Evolutionary conservation across 2,113 vertebrate species (phyloP), one percentile per base, ranked within the genome.

Genomic region (Barnardius zonarius): DNA sequence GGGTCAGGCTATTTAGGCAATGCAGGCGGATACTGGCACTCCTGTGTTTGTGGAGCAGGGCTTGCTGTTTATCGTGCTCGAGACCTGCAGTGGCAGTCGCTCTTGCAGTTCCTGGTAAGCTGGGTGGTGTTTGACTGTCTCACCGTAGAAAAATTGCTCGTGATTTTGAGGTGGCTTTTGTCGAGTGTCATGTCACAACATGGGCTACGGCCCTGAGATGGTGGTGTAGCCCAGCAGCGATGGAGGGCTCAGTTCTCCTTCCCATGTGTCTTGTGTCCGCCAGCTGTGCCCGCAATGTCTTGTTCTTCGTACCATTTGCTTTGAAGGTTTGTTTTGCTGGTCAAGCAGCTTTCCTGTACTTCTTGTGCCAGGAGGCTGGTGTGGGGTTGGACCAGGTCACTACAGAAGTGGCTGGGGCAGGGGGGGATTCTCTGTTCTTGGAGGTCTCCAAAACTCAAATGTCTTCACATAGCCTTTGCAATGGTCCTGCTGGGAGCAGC

Each of bases 21-120:
- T 18, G 11, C 20, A 55, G 43, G 37, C 2, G 37, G 25, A 5
- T 0, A 2, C 0, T 13, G 16, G 13, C 0, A 0, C 2, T n/a
- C 1, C 4, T 11, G 6, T 44, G 27, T 3, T 10, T 0, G 0
- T 4, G 4, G 7, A 10, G 9, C 4, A 22, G 4, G 8, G 8
- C 1, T 24, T 1, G 5, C 1, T 63, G 5, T 77, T 67, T 7
- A 3, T 31, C 0, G 0, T 8, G 10, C 4, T 57, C 3, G 2
- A 70, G 23, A 19, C 4, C 16, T 46, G 19, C 6, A 19, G 46
- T 1, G 5, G 10, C 5, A 28, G 12, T 8, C 5, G 6, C 17
- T 63, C 4, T 6, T 4, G 1, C 2, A 19, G 43, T 10, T 85
- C 13, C 7, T 0, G 5, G 13, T 55, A 61, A 81, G 54, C 19